Evolutionary conservation across 1,140 invertebrate genomes (phyloP).

Genomic region (Thaumatotibia leucotreta): DNA sequence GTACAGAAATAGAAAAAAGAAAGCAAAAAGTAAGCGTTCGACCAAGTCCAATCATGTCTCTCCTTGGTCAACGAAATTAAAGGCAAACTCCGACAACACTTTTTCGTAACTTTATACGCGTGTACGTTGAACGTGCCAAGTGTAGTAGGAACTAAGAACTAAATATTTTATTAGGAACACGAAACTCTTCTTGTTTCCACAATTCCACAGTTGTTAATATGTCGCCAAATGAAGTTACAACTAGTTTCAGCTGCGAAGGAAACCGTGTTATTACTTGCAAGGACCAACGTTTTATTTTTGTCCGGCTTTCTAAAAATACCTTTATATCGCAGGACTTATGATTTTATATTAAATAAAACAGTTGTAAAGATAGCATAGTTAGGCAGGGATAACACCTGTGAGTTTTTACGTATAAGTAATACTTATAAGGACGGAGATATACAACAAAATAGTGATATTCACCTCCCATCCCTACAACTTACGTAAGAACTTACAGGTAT

Average conservation of each 20-base stretch:
- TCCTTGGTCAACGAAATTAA: constrained; percentile 29
- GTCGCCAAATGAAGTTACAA: not conserved
- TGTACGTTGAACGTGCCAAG: not conserved
- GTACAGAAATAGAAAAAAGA: not conserved
- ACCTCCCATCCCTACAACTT: too few species aligned
- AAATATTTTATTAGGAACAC: not conserved
- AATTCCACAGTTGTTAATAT: not conserved
- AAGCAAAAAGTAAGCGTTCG: not conserved
- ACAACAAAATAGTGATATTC: too few species aligned
- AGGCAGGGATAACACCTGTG: too few species aligned
- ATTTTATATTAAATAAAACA: too few species aligned
- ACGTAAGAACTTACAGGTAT: too few species aligned
- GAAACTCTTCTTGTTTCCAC: not conserved
- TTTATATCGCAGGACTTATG: too few species aligned
- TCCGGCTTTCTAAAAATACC: too few species aligned
- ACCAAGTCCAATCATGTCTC: not conserved
- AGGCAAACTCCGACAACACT: constrained; percentile 23
- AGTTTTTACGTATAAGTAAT: too few species aligned
- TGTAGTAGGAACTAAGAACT: not conserved
- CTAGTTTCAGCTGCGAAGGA: not conserved
- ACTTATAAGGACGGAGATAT: too few species aligned
- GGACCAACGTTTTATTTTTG: not conserved
- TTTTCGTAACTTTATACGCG: constrained; percentile 17
- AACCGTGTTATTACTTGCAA: not conserved
- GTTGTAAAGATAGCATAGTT: too few species aligned